Base-by-base conservation (phyloP, 2,797 vertebrate species). In the Acrossocheilus fasciatus region DNA sequence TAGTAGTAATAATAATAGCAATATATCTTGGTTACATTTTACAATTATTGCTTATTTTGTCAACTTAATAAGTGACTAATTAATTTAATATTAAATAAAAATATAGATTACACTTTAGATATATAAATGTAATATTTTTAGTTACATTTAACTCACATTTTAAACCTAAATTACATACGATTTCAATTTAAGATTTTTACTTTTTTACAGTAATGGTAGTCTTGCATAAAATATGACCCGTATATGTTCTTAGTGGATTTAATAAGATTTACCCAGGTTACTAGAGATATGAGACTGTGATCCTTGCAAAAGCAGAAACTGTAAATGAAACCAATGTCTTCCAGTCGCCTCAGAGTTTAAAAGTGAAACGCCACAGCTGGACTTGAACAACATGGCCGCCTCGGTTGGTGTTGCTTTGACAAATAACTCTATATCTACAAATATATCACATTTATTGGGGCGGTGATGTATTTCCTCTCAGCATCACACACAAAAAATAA, bases 401-500 rank as follows among this genome's bases (percentile, higher is more conserved):
- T 7, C 52, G 23, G 5, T 45, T 11, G 6, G 64, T 54, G 47
- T 54, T 30, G 6, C 6, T 43, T 62, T 76, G 82, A 76, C 82
- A 84, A 76, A 84, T 26, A 26, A 20, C 82, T 76, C 82, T 52
- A 66, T 39, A 66, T 36, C 43, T 66, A 34, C 68, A 76, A 39
- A 84, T 76, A 84, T 26, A 52, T 72, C 30, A 84, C 72, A n/a
- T 84, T 52, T 76, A 84, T 76, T 84, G 72, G 72, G 76, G n/a
- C 14, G 0, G 41, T 75, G 82, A 74, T 83, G 3, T 15, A 75
- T 83, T 64, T 62, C 43, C 72, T 43, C 14, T 76, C 72, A 39
- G 30, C 59, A 52, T 76, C 50, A 5, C 14, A 1, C 72, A 76
- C 73, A 50, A 73, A 36, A 39, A 43, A 41, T 30, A 30, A 30